These are phyloP conservation scores for Ifrita kowaldi DNA, from an alignment of 2,113 vertebrate species.

Conservation along the genomic window DNA sequence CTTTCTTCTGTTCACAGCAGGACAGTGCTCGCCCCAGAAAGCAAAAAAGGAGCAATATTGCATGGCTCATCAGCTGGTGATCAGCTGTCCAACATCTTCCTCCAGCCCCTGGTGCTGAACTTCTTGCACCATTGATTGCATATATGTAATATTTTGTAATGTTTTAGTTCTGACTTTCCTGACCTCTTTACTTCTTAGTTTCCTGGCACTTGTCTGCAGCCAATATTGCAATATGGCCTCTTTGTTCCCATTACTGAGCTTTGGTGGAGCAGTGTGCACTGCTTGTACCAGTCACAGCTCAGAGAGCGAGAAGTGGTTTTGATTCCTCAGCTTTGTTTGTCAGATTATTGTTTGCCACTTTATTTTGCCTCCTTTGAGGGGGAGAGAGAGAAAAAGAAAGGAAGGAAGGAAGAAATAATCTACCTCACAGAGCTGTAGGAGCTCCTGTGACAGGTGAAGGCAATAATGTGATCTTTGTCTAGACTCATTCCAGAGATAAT, in stretches of 20 bases:
- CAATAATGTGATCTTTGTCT: neutral
- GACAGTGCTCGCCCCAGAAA: neutral
- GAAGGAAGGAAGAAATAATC: neutral
- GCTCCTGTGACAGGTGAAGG: neutral
- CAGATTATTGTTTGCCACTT: neutral
- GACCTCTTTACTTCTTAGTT: neutral
- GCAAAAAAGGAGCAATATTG: neutral
- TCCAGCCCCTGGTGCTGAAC: neutral
- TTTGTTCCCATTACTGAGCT: neutral
- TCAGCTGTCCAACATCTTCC: neutral
- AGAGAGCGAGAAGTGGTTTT: neutral
- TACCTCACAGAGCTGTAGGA: neutral
- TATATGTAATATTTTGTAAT: neutral
- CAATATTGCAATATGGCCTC: neutral
- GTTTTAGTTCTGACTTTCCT: neutral
- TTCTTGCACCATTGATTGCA: neutral
- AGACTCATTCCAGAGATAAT: neutral
- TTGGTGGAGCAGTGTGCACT: neutral
- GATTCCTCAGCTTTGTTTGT: neutral
- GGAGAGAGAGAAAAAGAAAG: rapidly evolving
- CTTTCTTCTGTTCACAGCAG: neutral
- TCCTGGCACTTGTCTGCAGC: neutral
- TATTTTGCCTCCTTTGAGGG: neutral
- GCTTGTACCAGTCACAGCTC: neutral
- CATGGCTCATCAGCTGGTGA: neutral